These are phyloP conservation scores for Nyctereutes procyonoides DNA, from an alignment of 2,113 vertebrate genomes.

Conservation along the genomic window DNA sequence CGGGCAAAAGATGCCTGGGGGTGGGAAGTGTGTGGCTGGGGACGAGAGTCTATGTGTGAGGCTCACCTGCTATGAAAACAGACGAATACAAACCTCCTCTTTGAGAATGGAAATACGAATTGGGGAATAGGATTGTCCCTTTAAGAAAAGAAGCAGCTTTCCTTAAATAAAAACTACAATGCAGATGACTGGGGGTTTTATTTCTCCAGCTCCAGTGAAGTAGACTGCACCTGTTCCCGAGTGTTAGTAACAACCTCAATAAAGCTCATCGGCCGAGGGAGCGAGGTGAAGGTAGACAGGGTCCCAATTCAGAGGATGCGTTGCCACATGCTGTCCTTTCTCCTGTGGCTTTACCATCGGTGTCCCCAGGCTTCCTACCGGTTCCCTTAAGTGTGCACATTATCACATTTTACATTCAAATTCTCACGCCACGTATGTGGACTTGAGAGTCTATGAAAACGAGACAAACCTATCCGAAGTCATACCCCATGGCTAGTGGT, in stretches of 20 bases:
- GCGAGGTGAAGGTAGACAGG: accelerated
- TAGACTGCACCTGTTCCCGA: accelerated
- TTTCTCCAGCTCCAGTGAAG: neutral
- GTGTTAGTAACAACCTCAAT: too few species aligned
- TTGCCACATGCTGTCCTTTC: neutral
- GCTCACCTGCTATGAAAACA: neutral
- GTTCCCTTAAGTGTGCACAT: too few species aligned
- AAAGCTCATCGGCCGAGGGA: neutral
- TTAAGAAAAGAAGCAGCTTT: neutral
- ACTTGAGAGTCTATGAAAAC: neutral
- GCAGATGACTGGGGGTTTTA: neutral
- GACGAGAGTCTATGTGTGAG: accelerated
- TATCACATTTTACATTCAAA: neutral
- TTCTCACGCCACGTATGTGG: neutral
- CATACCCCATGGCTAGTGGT: neutral
- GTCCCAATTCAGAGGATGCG: accelerated
- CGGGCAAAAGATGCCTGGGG: accelerated
- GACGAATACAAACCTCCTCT: neutral
- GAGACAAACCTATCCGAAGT: neutral
- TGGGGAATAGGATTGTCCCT: neutral
- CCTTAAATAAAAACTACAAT: neutral
- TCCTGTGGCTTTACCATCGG: accelerated
- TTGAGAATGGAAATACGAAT: neutral
- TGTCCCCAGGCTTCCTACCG: neutral
- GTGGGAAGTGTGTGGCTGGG: neutral